These are phyloP conservation scores for Baryphthengus martii DNA, from an alignment of 2,113 vertebrate species.

Conservation along the genomic window DNA sequence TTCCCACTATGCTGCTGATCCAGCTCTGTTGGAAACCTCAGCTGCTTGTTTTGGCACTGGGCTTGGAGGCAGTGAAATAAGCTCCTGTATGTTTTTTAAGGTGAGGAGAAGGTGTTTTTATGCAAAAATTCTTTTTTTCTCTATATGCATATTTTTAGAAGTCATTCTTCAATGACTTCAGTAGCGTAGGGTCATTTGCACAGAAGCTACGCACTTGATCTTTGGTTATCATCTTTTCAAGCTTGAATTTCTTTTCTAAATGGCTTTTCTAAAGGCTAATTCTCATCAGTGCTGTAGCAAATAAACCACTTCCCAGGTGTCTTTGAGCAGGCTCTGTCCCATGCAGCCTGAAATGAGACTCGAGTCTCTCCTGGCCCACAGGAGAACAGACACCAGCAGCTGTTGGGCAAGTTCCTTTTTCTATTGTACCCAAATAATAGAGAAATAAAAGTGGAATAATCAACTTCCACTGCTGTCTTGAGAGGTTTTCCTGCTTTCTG, in stretches of 20 bases:
- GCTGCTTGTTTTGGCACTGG: fast-evolving
- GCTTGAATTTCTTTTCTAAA: neutral
- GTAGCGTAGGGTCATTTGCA: neutral
- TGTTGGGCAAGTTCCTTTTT: neutral
- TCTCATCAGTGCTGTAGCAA: neutral
- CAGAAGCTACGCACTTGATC: too few relatives aligned
- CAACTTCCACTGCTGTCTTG: neutral
- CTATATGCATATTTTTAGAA: neutral
- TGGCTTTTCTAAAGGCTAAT: neutral
- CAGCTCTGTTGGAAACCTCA: neutral
- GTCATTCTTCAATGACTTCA: fast-evolving
- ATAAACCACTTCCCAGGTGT: fast-evolving
- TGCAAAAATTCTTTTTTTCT: neutral
- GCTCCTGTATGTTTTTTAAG: neutral
- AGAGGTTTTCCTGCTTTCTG: neutral
- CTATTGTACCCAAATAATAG: too few relatives aligned
- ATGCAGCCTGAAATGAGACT: neutral
- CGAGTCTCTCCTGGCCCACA: fast-evolving
- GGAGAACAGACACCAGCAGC: fast-evolving
- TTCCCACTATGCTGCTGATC: neutral
- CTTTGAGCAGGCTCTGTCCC: neutral
- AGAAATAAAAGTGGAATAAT: neutral
- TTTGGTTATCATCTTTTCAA: neutral
- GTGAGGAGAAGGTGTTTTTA: neutral
- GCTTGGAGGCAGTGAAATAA: neutral